Evolutionary conservation across 2,888 invertebrate genomes (phyloP), one percentile per base, ranked within the genome.

Genomic region (Heliconius ethilla): DNA sequence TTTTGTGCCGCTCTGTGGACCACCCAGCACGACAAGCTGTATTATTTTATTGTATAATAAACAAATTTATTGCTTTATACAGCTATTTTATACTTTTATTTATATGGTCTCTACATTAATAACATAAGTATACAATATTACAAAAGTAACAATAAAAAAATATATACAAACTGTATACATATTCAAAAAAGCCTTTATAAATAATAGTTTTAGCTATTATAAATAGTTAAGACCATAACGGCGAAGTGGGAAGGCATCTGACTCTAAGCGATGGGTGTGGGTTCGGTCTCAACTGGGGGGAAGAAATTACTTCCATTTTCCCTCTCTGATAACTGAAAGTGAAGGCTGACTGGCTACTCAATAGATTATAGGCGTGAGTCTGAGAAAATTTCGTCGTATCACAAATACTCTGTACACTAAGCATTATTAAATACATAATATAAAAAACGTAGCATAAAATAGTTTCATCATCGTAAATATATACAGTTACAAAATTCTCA

Each of bases 31-130:
- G 93, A 87, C 89, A 88, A 87, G 90, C 90, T 89, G 90, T 90
- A 93, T 94, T 93, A 94, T 93, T 94, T 94, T 94, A 94, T 94
- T 93, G 91, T 93, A 93, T 92, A 90, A 93, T 94, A 93, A 94
- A 94, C 91, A 92, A 92, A 94, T 94, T 94, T 94, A 94, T 93
- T 92, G 90, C 93, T 90, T 90, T 91, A 93, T 92, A 93, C 91
- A 93, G 89, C 89, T 93, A 90, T 93, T 69, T 92, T 92, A 90
- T 92, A 90, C 91, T 92, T 93, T 92, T 93, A 92, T 93, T 93
- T 92, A 91, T 92, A 91, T 92, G 90, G 88, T 89, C 85, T 90
- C 91, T 90, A 91, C 91, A 90, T 92, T 89, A 87, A 84, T 86
- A 81, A 85, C 85, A 88, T 86, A 87, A 85, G 45, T 65, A 63